These are phyloP conservation scores for Muscicapa comitata DNA, from an alignment of 2,797 vertebrate genomes.

Conservation along the genomic window DNA sequence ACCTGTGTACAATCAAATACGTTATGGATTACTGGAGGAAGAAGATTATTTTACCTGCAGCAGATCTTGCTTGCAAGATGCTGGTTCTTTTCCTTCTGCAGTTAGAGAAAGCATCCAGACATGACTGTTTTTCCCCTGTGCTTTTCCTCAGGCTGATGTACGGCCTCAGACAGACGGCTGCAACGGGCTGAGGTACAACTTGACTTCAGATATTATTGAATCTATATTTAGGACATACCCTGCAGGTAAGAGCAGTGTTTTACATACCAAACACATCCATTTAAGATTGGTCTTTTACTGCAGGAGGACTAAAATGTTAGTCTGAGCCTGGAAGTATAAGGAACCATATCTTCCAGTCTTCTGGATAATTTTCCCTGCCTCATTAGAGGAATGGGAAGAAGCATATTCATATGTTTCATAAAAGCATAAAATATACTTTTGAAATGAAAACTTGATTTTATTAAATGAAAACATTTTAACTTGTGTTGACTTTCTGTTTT, in stretches of 20 bases:
- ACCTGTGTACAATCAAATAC: background rate
- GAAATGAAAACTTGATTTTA: background rate
- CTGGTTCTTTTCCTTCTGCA: background rate
- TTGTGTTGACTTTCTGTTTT: background rate
- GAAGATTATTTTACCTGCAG: background rate
- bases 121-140: background rate
- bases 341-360: background rate
- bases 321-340: background rate
- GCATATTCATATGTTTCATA: background rate
- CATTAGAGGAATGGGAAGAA: background rate
- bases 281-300: background rate
- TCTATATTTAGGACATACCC: slow-evolving; percentile 99
- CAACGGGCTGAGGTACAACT: slow-evolving; percentile 95
- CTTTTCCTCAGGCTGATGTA: slow-evolving; percentile 89
- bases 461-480: background rate
- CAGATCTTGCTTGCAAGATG: background rate
- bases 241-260: slow-evolving; percentile 80
- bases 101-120: background rate
- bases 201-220: slow-evolving; percentile 97
- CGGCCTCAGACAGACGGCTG: slow-evolving; percentile 97
- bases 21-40: background rate
- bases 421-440: background rate
- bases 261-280: background rate
- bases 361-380: background rate
- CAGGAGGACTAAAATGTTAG: background rate